Base-by-base conservation (phyloP, 2,888 invertebrate species). In the Athalia circularis region DNA sequence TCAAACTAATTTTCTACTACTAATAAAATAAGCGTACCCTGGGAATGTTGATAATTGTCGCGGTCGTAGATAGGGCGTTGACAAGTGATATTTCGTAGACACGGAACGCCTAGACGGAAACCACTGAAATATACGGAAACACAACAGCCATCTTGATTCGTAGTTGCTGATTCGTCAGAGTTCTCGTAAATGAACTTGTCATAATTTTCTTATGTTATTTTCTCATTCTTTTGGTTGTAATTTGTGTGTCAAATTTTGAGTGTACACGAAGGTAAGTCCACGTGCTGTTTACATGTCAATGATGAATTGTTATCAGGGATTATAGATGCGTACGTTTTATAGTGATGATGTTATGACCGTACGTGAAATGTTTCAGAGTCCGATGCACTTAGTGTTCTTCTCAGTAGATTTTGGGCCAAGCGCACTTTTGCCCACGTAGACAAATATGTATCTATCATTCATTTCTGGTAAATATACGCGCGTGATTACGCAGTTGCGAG, bases 121-220 rank as follows among this genome's bases (percentile, higher is more conserved):
- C 29, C 29, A 29, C 29, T 29, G 29, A 29, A 29, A 8, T n/a
- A 15, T 43, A 61, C 75, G 48, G 72, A 72, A 59, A n/a, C 29
- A 9, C 77, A 79, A 81, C 83, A 85, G 86, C 88, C 87, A 88
- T 88, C 87, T 88, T 86, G 84, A 80, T 81, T 82, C 81, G 81
- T 84, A 83, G 81, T 82, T 84, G 84, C 84, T 83, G 87, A 88
- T 87, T 88, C 86, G 86, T 84, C 87, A 86, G 75, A 75, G 86
- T 87, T 86, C 84, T 84, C 87, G 88, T 88, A 88, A 88, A 87
- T 88, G 88, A 87, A 86, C 86, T 88, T 88, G 88, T 88, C 88
- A 88, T 84, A 88, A 86, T 87, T 85, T 64, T 86, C 83, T 85
- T 84, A 84, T 85, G 83, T 87, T 87, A 85, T 87, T 88, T 87